These are phyloP conservation scores for Riparia riparia DNA, from an alignment of 2,113 vertebrate genomes.

Conservation along the genomic window DNA sequence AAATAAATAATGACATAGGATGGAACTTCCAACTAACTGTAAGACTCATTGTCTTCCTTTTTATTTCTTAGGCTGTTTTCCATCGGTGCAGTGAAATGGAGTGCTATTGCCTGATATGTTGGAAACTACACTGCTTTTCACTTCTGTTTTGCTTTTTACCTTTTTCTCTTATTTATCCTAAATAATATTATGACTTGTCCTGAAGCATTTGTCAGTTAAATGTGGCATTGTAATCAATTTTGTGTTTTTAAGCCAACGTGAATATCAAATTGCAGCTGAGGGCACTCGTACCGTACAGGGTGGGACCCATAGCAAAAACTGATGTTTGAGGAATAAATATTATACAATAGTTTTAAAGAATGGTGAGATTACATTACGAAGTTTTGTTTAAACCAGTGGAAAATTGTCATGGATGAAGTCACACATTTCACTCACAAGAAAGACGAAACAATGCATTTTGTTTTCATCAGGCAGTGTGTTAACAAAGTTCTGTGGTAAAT, in stretches of 20 bases:
- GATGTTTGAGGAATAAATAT: neutral
- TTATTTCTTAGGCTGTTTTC: constrained; percentile 9
- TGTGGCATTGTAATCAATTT: neutral
- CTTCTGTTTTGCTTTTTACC: neutral
- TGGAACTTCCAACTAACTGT: neutral
- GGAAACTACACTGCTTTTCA: neutral
- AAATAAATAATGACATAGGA: neutral
- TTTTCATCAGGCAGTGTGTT: neutral
- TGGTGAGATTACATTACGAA: neutral
- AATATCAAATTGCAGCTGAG: neutral
- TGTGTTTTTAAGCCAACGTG: neutral
- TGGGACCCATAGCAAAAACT: neutral
- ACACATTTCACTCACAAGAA: neutral
- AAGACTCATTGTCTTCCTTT: neutral
- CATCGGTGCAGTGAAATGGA: neutral
- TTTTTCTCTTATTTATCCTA: constrained; percentile 1
- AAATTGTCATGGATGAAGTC: neutral
- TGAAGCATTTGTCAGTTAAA: neutral
- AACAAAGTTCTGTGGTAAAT: neutral
- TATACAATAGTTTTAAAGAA: neutral
- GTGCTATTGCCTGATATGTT: neutral
- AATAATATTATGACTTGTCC: constrained; percentile 7
- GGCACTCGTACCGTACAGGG: neutral
- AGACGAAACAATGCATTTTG: neutral
- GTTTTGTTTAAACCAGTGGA: neutral